Conservation (phyloP, 2,113 vertebrate genomes). For the Cettia cetti region DNA sequence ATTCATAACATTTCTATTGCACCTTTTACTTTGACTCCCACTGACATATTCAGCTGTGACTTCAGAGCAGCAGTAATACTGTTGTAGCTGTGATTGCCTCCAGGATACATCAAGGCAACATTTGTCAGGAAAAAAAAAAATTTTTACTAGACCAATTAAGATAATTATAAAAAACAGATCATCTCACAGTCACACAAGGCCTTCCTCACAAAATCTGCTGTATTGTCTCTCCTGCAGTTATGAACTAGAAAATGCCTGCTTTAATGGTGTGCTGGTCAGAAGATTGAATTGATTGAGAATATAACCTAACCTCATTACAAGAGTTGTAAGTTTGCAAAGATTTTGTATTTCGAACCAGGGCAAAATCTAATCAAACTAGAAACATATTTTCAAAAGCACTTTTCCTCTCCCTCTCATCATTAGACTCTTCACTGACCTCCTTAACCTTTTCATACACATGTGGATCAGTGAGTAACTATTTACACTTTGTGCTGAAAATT, state of each 20-base stretch:
- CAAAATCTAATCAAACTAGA: neutral
- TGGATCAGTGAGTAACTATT: neutral
- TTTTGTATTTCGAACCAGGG: neutral
- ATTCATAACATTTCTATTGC: constrained; percentile 52
- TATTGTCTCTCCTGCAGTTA: neutral
- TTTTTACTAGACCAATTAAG: neutral
- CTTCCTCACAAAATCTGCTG: neutral
- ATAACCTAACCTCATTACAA: neutral
- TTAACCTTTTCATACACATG: neutral
- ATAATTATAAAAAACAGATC: neutral
- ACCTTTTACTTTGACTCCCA: constrained; percentile 49
- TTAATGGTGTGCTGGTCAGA: neutral
- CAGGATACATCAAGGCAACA: neutral
- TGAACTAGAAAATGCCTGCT: neutral
- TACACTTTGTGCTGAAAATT: constrained; percentile 14
- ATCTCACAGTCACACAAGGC: neutral
- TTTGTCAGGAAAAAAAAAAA: constrained; percentile 1
- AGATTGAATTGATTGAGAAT: neutral
- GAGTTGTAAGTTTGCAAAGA: neutral
- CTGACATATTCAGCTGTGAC: constrained; percentile 23
- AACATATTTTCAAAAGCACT: neutral
- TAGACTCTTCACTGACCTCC: neutral
- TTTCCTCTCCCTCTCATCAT: neutral
- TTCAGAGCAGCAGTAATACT: neutral
- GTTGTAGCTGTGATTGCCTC: constrained; percentile 3